Evolutionary conservation across 2,797 vertebrate species (phyloP).

Genomic region (Carduelis carduelis): DNA sequence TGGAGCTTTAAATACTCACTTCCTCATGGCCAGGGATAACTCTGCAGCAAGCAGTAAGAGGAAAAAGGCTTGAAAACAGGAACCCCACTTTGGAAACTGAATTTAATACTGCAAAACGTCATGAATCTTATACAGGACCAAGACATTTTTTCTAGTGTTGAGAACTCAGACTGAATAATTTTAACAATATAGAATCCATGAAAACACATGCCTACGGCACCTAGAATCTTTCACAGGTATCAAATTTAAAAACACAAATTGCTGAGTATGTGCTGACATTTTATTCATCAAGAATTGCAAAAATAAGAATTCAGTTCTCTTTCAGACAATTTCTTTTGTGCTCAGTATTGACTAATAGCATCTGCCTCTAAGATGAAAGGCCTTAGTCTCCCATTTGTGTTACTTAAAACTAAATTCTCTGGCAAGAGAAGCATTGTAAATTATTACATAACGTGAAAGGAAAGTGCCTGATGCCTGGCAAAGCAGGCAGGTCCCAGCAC

Average conservation of each 20-base stretch:
- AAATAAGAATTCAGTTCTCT: background rate
- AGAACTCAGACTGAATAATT: background rate
- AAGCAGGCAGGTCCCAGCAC: background rate
- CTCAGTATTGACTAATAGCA: background rate
- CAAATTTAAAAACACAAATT: background rate
- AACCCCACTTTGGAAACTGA: background rate
- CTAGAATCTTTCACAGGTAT: background rate
- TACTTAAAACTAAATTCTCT: background rate
- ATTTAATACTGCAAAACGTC: background rate
- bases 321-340: background rate
- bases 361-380: background rate
- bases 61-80: background rate
- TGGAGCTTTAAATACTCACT: background rate
- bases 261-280: background rate
- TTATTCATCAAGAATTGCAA: background rate
- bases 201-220: background rate
- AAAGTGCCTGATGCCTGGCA: background rate
- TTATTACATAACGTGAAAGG: background rate
- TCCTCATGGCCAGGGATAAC: background rate
- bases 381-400: background rate
- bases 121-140: background rate
- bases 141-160: background rate
- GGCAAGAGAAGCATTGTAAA: background rate
- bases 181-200: background rate
- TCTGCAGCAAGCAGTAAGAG: background rate